Percentiles rank a stretch among this genome's conserved stretches.
Evolutionary conservation across 2,113 vertebrate species (phyloP).

Genomic region (Forbesichthys papilliferus): DNA sequence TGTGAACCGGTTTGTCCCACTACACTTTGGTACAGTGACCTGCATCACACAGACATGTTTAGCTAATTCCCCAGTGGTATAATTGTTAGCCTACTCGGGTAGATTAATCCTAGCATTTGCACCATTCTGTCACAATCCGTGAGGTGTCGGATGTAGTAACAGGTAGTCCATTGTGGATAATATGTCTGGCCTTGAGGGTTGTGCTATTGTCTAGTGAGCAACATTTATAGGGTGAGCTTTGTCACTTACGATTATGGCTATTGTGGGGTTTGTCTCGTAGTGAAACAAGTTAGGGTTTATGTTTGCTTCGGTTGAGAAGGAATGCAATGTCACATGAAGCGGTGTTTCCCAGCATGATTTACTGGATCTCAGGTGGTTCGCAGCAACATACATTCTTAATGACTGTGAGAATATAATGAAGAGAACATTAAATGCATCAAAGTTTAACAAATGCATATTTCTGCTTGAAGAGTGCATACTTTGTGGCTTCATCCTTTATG

Average conservation of each 20-base stretch:
- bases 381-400: no score
- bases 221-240: slow-evolving; percentile 28
- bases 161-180: slow-evolving; percentile 23
- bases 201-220: slow-evolving; percentile 2
- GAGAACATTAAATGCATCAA: not conserved
- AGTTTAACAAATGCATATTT: not conserved
- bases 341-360: slow-evolving; percentile 25
- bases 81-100: not conserved
- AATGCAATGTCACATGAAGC: not conserved
- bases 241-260: slow-evolving; percentile 18
- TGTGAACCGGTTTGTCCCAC: slow-evolving; percentile 25
- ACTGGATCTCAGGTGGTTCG: not conserved
- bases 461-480: no score
- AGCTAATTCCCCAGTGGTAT: not conserved
- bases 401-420: no score
- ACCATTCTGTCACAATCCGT: not conserved
- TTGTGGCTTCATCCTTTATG: not conserved
- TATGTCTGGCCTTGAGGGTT: slow-evolving; percentile 34
- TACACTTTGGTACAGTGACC: slow-evolving; percentile 12
- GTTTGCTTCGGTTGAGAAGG: slow-evolving; percentile 3
- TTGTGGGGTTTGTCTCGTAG: slow-evolving; percentile 30
- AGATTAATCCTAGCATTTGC: not conserved
- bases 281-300: slow-evolving; percentile 8
- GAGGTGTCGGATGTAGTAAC: slow-evolving; percentile 9
- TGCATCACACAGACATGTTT: not conserved